Evolutionary conservation across 2,113 vertebrate species (phyloP).

Genomic region (Shinisaurus crocodilurus): DNA sequence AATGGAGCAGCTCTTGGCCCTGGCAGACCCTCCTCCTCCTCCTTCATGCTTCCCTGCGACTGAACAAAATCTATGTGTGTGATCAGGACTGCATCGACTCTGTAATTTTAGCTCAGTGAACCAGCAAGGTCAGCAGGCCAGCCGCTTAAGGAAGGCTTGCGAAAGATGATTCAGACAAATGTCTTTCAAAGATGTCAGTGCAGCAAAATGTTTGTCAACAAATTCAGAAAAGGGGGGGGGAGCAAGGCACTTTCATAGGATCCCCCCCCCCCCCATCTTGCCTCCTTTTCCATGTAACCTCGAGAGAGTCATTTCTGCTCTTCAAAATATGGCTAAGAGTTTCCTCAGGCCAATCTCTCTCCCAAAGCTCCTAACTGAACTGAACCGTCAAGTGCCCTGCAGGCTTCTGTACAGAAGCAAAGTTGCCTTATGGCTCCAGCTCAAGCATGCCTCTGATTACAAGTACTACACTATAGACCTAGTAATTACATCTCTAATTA

Average conservation of each 20-base stretch:
- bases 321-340: not conserved
- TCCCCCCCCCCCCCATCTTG: too few relatives aligned
- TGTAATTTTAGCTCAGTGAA: slow-evolving; percentile 12
- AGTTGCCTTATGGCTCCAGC: not conserved
- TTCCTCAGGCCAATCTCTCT: not conserved
- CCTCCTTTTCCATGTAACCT: not conserved
- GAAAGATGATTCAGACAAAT: not conserved
- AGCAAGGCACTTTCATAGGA: not conserved
- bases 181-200: not conserved
- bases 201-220: not conserved
- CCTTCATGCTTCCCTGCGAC: not conserved
- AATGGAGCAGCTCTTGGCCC: not conserved
- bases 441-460: not conserved
- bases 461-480: fast-evolving
- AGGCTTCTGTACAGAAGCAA: not conserved
- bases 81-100: not conserved
- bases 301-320: fast-evolving
- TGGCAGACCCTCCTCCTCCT: not conserved
- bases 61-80: not conserved
- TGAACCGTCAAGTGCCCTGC: not conserved
- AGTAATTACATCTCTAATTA: not conserved
- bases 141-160: not conserved
- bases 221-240: not conserved
- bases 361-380: not conserved
- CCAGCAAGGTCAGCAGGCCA: not conserved